These are phyloP conservation scores for Microplitis manilae DNA, from an alignment of 2,888 invertebrate species.

Conservation along the genomic window DNA sequence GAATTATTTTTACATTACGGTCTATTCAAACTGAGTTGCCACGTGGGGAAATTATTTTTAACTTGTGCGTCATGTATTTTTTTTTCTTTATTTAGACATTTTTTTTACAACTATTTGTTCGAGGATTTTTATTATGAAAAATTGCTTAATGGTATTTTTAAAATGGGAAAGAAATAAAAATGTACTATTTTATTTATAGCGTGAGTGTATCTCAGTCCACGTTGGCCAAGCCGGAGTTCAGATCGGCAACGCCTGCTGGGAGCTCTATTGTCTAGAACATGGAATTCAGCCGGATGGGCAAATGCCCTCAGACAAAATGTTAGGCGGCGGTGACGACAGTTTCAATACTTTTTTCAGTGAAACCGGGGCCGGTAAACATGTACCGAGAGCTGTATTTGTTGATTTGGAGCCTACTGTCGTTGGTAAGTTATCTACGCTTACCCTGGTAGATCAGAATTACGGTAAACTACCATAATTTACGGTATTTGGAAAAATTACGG, in stretches of 20 bases:
- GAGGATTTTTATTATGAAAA: neutral
- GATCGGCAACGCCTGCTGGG: constrained; percentile 90
- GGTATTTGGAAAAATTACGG: too few species aligned
- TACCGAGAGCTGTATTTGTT: constrained; percentile 89
- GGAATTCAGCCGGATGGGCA: constrained; percentile 88
- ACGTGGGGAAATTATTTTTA: neutral
- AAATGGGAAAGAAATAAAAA: neutral
- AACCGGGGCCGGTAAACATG: constrained; percentile 85
- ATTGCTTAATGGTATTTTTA: neutral
- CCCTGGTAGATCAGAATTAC: neutral
- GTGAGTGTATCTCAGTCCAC: constrained; percentile 89
- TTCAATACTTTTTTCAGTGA: constrained; percentile 86
- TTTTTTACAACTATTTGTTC: neutral
- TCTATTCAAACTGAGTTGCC: neutral
- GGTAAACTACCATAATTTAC: too few species aligned
- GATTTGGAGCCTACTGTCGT: constrained; percentile 94
- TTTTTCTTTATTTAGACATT: neutral
- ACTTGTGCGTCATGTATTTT: constrained; percentile 9
- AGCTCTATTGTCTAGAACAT: constrained; percentile 86
- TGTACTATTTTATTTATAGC: constrained; percentile 72
- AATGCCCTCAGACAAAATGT: constrained; percentile 86
- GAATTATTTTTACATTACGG: constrained; percentile 1
- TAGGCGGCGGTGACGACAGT: constrained; percentile 83
- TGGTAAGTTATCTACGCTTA: constrained; percentile 73
- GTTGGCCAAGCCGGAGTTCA: constrained; percentile 89